Conservation (phyloP, 2,113 vertebrate genomes). For the Oncorhynchus clarkii region DNA sequence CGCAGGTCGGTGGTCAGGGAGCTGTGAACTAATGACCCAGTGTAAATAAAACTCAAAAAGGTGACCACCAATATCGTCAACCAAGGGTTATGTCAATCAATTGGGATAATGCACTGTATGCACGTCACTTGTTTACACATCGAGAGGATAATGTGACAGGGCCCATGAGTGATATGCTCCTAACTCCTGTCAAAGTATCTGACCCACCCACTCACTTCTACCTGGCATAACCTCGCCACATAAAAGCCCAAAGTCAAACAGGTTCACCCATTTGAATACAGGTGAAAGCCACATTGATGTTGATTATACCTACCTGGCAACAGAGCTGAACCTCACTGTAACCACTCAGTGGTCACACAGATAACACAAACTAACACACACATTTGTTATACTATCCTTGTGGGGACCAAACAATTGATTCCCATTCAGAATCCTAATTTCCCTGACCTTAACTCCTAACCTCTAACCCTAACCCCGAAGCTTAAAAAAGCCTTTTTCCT, state of each 20-base stretch:
- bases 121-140: neutral
- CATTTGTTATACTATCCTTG: no score
- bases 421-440: neutral
- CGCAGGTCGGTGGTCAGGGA: no score
- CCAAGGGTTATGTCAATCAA: neutral
- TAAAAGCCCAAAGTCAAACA: neutral
- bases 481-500: no score
- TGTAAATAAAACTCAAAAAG: neutral
- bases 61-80: neutral
- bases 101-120: neutral
- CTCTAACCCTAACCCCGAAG: no score
- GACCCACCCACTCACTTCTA: neutral
- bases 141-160: neutral
- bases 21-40: neutral
- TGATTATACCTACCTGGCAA: neutral
- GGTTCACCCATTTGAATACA: neutral
- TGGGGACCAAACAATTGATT: neutral
- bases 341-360: neutral
- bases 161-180: neutral
- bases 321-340: neutral
- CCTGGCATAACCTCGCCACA: neutral
- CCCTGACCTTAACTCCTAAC: no score
- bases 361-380: no score
- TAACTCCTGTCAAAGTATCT: neutral
- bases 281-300: neutral